A percentile compares a stretch with the other conserved stretches of the same genome.
phyloP scores from a whole-genome alignment of 2,888 invertebrate species.

The Hydropsyche betteni region DNA sequence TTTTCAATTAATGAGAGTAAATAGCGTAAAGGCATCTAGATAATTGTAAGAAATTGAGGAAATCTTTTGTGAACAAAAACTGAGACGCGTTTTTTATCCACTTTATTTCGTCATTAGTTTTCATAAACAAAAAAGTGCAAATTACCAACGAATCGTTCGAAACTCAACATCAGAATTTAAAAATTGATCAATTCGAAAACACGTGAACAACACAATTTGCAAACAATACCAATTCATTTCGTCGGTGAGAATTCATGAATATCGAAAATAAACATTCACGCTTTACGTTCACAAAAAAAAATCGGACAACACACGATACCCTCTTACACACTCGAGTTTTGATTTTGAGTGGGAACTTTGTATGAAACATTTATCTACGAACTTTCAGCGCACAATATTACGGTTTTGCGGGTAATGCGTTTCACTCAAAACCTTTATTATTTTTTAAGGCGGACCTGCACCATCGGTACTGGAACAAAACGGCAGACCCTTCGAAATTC shows the following conservation, averaged over 20 bases:
- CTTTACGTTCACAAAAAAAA: too few species aligned
- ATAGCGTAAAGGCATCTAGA: slow-evolving; percentile 28
- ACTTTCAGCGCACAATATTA: slow-evolving; percentile 6
- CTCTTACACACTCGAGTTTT: too few species aligned
- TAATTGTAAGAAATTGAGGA: slow-evolving; percentile 30
- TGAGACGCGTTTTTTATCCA: neutral
- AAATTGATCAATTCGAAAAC: too few species aligned
- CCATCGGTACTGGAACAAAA: slow-evolving; percentile 2
- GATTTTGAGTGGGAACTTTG: neutral
- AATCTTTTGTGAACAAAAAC: neutral
- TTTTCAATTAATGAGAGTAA: slow-evolving; percentile 33
- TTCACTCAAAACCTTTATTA: slow-evolving; percentile 28
- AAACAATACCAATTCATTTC: too few species aligned
- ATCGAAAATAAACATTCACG: too few species aligned
- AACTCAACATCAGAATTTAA: too few species aligned
- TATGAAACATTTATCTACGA: slow-evolving; percentile 18
- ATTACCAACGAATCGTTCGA: too few species aligned
- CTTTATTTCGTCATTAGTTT: too few species aligned
- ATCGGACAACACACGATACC: too few species aligned
- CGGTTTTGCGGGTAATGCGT: slow-evolving; percentile 25
- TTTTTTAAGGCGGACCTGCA: slow-evolving; percentile 13
- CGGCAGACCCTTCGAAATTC: slow-evolving; percentile 6
- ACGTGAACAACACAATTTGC: too few species aligned
- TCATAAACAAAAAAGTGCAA: too few species aligned
- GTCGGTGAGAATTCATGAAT: too few species aligned